Conservation (phyloP, 2,888 invertebrate species). For the Diaphora mendica region DNA sequence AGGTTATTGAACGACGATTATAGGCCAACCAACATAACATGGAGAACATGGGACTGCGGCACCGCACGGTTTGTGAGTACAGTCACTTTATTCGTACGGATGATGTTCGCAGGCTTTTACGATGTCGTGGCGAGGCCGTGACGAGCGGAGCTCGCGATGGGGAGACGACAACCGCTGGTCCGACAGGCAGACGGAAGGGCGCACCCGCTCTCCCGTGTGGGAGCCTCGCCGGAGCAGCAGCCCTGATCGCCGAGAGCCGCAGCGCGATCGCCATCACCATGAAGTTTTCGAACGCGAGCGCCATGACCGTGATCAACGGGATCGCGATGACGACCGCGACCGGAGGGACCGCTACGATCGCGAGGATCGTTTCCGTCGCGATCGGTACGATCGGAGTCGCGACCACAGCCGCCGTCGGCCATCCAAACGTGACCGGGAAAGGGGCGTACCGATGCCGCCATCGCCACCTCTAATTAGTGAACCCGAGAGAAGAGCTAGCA, state of each 20-base stretch:
- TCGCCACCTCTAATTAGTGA: slow-evolving; percentile 75
- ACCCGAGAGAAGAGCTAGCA: slow-evolving; percentile 37
- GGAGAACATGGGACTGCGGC: slow-evolving; percentile 48
- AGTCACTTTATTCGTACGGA: slow-evolving; percentile 69
- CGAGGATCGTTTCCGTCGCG: slow-evolving; percentile 55
- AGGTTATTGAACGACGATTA: slow-evolving; percentile 67
- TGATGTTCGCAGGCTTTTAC: slow-evolving; percentile 78
- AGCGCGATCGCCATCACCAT: slow-evolving; percentile 52
- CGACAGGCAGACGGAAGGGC: slow-evolving; percentile 51
- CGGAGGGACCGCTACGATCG: slow-evolving; percentile 57
- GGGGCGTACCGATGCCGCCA: slow-evolving; percentile 69
- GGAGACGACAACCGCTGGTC: slow-evolving; percentile 55
- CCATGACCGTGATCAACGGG: slow-evolving; percentile 52
- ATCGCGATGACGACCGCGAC: slow-evolving; percentile 40
- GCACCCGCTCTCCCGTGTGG: slow-evolving; percentile 74
- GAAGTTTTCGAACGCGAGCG: slow-evolving; percentile 38
- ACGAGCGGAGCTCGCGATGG: slow-evolving; percentile 75
- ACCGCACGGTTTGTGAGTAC: slow-evolving; percentile 67
- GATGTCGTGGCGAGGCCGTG: slow-evolving; percentile 81
- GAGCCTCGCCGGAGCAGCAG: slow-evolving; percentile 69
- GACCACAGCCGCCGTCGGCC: slow-evolving; percentile 54
- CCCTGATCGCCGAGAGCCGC: slow-evolving; percentile 61
- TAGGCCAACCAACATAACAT: slow-evolving; percentile 61
- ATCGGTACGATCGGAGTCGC: slow-evolving; percentile 53
- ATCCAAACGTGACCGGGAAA: slow-evolving; percentile 57